Conservation (phyloP, 2,888 invertebrate genomes). For the Spodoptera picta region DNA sequence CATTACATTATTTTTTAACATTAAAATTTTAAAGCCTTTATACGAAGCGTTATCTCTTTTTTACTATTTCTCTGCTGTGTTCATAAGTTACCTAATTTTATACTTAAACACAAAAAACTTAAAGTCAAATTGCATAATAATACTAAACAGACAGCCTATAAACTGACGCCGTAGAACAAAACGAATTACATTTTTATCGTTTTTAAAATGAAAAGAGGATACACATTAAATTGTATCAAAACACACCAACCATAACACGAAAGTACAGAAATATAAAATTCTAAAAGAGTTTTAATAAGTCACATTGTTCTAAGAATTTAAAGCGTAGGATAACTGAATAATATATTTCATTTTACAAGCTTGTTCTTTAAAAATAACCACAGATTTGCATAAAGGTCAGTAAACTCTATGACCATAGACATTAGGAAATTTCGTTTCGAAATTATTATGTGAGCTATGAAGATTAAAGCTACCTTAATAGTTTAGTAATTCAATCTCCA, state of each 20-base stretch:
- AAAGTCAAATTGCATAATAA: too few species aligned
- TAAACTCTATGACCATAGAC: slow-evolving; percentile 28
- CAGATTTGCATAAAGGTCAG: slow-evolving; percentile 35
- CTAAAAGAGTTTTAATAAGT: slow-evolving; percentile 36
- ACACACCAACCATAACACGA: slow-evolving; percentile 13
- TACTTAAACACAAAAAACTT: too few species aligned
- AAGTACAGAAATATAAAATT: slow-evolving; percentile 10
- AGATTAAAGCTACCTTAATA: too few species aligned
- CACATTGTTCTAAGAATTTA: slow-evolving; percentile 37
- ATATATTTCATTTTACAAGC: slow-evolving; percentile 4
- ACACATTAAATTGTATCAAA: not conserved
- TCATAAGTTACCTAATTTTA: too few species aligned
- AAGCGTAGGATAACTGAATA: slow-evolving; percentile 12
- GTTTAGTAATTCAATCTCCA: not conserved
- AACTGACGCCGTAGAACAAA: too few species aligned
- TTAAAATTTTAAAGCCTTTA: too few species aligned
- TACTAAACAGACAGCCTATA: too few species aligned
- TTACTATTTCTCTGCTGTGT: too few species aligned
- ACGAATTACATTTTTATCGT: too few species aligned
- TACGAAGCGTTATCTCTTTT: too few species aligned
- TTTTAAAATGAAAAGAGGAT: not conserved
- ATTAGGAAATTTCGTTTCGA: slow-evolving; percentile 14
- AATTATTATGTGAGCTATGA: slow-evolving; percentile 8
- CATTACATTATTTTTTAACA: too few species aligned
- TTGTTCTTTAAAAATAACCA: slow-evolving; percentile 1